A percentile compares a stretch with the other conserved stretches of the same genome.
phyloP scores from a whole-genome alignment of 2,797 vertebrate genomes.

The Notolabrus celidotus region DNA sequence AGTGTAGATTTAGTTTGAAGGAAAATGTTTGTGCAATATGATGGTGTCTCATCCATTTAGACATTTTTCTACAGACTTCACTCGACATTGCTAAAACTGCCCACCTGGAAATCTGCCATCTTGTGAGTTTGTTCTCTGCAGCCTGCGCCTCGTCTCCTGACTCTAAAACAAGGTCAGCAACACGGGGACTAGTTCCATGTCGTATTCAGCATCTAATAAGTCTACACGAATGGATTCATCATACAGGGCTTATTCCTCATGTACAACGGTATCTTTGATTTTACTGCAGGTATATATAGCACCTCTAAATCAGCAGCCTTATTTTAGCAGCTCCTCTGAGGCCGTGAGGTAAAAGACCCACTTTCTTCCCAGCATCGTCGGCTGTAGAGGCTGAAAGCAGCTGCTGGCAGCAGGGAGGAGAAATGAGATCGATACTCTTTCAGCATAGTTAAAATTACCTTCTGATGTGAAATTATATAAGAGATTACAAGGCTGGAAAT shows the following conservation, averaged over 20 bases:
- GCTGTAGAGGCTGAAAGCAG: constrained; percentile 37
- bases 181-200: background rate
- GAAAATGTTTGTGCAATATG: no score
- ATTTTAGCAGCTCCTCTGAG: constrained; percentile 47
- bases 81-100: no score
- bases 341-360: constrained; percentile 41
- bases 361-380: constrained; percentile 33
- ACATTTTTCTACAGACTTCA: no score
- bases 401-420: constrained; percentile 6
- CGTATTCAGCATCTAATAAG: background rate
- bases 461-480: constrained; percentile 36
- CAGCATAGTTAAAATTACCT: constrained; percentile 32
- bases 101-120: no score
- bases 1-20: no score
- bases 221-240: constrained; percentile 19
- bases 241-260: constrained; percentile 17
- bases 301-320: constrained; percentile 36
- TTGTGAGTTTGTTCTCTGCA: no score
- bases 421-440: constrained; percentile 30
- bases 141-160: background rate
- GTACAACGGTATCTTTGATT: constrained; percentile 39
- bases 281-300: constrained; percentile 1
- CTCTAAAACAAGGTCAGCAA: background rate
- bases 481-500: constrained; percentile 14
- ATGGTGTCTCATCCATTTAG: no score